Evolutionary conservation across 2,888 invertebrate species (phyloP).

Genomic region (Horisme vitalbata): DNA sequence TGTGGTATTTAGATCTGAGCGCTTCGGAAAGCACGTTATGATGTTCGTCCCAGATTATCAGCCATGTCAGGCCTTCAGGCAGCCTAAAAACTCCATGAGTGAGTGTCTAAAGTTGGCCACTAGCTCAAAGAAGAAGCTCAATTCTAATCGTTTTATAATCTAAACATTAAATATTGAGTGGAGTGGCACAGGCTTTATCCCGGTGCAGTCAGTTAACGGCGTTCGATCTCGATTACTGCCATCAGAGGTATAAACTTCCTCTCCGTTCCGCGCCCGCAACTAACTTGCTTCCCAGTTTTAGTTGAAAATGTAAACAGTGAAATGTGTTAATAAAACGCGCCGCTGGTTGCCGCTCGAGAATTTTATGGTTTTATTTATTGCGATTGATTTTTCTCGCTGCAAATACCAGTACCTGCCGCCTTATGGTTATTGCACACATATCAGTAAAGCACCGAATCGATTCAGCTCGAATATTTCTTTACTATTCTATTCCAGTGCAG

Average conservation of each 20-base stretch:
- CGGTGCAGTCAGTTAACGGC: slow-evolving; percentile 44
- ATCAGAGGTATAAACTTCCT: slow-evolving; percentile 47
- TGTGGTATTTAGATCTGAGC: too few species aligned
- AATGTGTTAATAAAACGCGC: slow-evolving; percentile 41
- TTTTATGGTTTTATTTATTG: slow-evolving; percentile 38
- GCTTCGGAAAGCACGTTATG: too few species aligned
- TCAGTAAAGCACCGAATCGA: too few species aligned
- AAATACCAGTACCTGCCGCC: slow-evolving; percentile 6
- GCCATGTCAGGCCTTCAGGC: too few species aligned
- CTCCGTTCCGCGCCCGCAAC: slow-evolving; percentile 42
- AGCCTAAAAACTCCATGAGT: too few species aligned
- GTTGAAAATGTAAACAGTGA: slow-evolving; percentile 43
- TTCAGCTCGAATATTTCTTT: too few species aligned
- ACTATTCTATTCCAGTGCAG: too few species aligned
- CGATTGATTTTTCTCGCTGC: slow-evolving; percentile 33
- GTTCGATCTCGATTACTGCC: slow-evolving; percentile 49
- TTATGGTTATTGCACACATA: too few species aligned
- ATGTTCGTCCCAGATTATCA: too few species aligned
- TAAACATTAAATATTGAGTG: background rate
- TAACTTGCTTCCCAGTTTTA: slow-evolving; percentile 47
- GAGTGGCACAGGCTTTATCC: slow-evolving; percentile 28
- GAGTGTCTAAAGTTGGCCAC: too few species aligned
- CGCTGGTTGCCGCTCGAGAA: slow-evolving; percentile 31
- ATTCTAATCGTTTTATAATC: background rate
- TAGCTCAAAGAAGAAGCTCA: too few species aligned